Percentiles rank a stretch among this genome's conserved stretches.
Evolutionary conservation across 2,797 vertebrate species (phyloP).

Genomic region (Siniperca scherzeri): DNA sequence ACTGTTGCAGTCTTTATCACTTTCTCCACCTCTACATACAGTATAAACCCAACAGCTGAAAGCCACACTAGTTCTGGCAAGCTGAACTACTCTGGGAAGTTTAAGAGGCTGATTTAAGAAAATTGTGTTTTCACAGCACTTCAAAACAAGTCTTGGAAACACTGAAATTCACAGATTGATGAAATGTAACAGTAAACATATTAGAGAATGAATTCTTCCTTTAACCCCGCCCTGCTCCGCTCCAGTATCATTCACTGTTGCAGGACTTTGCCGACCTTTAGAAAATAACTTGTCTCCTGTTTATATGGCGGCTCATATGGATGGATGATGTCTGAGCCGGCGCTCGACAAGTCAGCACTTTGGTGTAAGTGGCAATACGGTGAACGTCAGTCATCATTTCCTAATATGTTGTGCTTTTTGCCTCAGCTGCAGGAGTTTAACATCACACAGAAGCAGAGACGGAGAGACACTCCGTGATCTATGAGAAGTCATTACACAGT

Average conservation of each 20-base stretch:
- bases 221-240: neutral
- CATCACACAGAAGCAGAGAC: neutral
- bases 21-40: no score
- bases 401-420: neutral
- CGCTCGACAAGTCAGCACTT: constrained; percentile 41
- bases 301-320: constrained; percentile 38
- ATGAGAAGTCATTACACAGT: constrained; percentile 13
- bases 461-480: constrained; percentile 7
- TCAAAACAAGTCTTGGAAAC: neutral
- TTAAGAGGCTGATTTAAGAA: neutral
- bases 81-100: neutral
- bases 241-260: neutral
- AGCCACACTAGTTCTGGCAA: neutral
- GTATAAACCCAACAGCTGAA: neutral
- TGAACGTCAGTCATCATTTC: constrained; percentile 47
- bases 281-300: constrained; percentile 31
- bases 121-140: neutral
- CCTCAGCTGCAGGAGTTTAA: constrained; percentile 25
- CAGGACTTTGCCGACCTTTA: constrained; percentile 55
- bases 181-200: neutral
- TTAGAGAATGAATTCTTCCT: neutral
- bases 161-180: neutral
- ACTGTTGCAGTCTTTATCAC: neutral
- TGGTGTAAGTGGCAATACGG: constrained; percentile 51
- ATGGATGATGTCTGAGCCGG: constrained; percentile 43